A percentile compares a stretch with the other conserved stretches of the same genome.
Evolutionary conservation across 2,888 invertebrate species (phyloP).

Genomic region (Hesperia comma): DNA sequence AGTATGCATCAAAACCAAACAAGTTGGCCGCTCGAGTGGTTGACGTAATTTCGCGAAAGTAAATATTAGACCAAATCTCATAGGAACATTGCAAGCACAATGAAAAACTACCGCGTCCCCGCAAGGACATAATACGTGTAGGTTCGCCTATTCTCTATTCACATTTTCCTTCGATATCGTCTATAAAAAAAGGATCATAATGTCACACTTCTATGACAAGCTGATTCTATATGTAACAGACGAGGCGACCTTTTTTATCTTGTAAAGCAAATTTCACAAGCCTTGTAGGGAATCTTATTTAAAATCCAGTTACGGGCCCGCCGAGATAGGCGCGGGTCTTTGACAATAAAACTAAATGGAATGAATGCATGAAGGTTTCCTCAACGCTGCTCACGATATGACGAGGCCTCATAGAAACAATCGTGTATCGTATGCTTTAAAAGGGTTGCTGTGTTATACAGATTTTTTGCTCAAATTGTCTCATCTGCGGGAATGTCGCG

Average conservation of each 20-base stretch:
- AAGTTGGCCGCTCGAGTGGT: conserved; percentile 66
- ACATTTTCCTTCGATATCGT: conserved; percentile 45
- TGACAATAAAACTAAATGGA: conserved; percentile 84
- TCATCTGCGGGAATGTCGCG: conserved; percentile 53
- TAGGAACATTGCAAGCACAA: conserved; percentile 65
- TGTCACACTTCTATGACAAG: conserved; percentile 68
- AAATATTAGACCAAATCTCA: conserved; percentile 78
- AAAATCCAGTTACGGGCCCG: conserved; percentile 80
- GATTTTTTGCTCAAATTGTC: conserved; percentile 58
- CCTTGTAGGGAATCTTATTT: conserved; percentile 79
- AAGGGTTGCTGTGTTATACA: conserved; percentile 67
- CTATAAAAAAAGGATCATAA: conserved; percentile 73
- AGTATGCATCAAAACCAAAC: conserved; percentile 82
- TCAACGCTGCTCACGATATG: conserved; percentile 73
- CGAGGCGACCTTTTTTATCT: conserved; percentile 82
- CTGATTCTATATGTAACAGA: conserved; percentile 73
- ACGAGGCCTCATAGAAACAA: conserved; percentile 67
- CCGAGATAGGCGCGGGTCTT: conserved; percentile 81
- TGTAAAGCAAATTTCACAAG: conserved; percentile 78
- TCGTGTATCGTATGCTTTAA: conserved; percentile 62
- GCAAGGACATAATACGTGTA: conserved; percentile 49
- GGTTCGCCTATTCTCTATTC: conserved; percentile 35
- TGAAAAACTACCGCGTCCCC: conserved; percentile 67
- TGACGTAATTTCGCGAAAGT: conserved; percentile 75
- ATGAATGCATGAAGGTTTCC: conserved; percentile 80